Conservation (phyloP, 1,140 invertebrate genomes). For the Ruditapes philippinarum region DNA sequence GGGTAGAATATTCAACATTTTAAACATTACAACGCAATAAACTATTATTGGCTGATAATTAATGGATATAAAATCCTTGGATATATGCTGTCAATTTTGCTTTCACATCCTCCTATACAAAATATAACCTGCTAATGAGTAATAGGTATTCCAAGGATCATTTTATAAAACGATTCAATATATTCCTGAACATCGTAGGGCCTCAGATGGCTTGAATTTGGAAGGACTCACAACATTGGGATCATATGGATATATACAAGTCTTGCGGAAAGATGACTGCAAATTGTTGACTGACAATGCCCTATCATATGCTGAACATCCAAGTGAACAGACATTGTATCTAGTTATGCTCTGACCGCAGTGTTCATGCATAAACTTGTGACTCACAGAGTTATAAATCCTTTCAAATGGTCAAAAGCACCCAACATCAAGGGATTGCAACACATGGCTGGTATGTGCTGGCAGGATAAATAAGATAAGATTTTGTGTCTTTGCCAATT, state of each 20-base stretch:
- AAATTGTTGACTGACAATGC: constrained; percentile 29
- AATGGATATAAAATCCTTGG: no score
- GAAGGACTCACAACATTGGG: constrained; percentile 2
- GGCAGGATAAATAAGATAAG: constrained; percentile 71
- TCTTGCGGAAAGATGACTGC: constrained; percentile 34
- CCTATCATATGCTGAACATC: neutral
- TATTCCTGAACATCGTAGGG: neutral
- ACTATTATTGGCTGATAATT: no score
- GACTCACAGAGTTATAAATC: neutral
- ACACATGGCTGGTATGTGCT: constrained; percentile 49
- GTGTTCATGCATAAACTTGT: constrained; percentile 27
- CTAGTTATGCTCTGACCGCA: neutral
- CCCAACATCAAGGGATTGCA: constrained; percentile 66
- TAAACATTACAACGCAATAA: no score
- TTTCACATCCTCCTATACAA: no score
- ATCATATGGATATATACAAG: constrained; percentile 56
- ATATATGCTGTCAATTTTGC: no score
- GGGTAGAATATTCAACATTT: no score
- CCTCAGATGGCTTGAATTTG: constrained; percentile 19
- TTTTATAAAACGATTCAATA: no score
- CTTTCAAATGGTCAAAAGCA: constrained; percentile 70
- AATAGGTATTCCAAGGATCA: no score
- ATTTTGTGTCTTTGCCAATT: constrained; percentile 53
- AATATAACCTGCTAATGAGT: no score
- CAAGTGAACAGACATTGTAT: constrained; percentile 11